These are phyloP conservation scores for Solea solea DNA, from an alignment of 2,113 vertebrate genomes.

Conservation along the genomic window DNA sequence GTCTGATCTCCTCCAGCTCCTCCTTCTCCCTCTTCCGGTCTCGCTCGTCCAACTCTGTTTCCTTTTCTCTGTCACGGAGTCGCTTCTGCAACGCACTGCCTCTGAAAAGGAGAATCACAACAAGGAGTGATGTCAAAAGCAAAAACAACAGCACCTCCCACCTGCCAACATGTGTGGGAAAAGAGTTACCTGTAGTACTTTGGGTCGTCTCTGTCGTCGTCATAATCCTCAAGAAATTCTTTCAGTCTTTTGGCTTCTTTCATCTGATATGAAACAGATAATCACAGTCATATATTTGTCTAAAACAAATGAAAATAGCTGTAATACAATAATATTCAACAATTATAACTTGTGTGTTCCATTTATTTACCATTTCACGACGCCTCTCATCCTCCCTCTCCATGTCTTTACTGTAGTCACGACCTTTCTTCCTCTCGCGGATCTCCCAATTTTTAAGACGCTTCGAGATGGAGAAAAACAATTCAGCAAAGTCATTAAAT, in stretches of 20 bases:
- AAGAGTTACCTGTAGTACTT: constrained; percentile 91
- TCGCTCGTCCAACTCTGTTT: constrained; percentile 95
- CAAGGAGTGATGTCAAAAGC: rapidly evolving
- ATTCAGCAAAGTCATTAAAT: not conserved
- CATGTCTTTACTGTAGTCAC: constrained; percentile 92
- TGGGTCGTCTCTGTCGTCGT: constrained; percentile 96
- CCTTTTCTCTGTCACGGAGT: constrained; percentile 95
- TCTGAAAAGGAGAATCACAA: constrained; percentile 74
- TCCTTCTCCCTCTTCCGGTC: constrained; percentile 97
- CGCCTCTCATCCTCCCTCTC: constrained; percentile 93
- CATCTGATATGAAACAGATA: constrained; percentile 79
- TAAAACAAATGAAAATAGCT: not conserved
- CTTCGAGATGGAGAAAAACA: constrained; percentile 66
- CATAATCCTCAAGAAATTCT: constrained; percentile 98
- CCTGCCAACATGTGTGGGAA: not conserved
- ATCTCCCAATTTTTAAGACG: constrained; percentile 97
- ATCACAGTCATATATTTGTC: not conserved
- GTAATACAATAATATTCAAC: not conserved
- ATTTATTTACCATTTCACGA: constrained; percentile 86
- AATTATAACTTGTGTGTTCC: rapidly evolving
- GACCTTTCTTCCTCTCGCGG: constrained; percentile 92
- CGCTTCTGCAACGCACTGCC: constrained; percentile 98
- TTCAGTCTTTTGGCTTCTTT: constrained; percentile 98
- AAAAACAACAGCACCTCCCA: not conserved
- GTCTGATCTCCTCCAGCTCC: constrained; percentile 95